Evolutionary conservation across 2,113 vertebrate genomes (phyloP), one percentile per base, ranked within the genome.

Genomic region (Zingel zingel): DNA sequence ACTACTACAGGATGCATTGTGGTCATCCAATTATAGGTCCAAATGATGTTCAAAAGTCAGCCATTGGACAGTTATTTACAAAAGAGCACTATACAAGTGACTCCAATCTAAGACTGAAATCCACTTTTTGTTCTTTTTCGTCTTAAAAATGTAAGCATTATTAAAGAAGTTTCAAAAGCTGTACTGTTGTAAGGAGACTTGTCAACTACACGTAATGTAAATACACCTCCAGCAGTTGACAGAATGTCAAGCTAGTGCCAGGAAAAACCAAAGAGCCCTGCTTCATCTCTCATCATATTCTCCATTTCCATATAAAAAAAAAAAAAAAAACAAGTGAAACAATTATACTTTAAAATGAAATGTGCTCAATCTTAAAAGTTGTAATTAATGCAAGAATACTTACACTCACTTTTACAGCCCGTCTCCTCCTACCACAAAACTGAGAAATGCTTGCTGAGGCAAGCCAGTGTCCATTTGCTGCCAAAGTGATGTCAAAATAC

Each of bases 341-440:
- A 36, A 61, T 57, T n/a, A 45, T 3, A 68, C 36, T 76, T 45
- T 25, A 7, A 45, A 27, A 45, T 45, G 16, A 65, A 64, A 25
- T 75, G 19, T 23, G n/a, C 3, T 56, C 11, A 27, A 16, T 65
- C 48, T 27, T 4, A 54, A 27, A 45, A 48, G 39, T 33, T 56
- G 21, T 8, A 39, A 47, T 54, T 56, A 70, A 75, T 59, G 4
- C 36, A 79, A 71, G 66, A 67, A 80, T 85, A 82, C 80, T 86
- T 87, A 79, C 82, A 78, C 69, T 75, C 33, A 68, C 54, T 45
- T 74, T 79, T 23, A 79, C 11, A 64, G 30, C 45, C n/a, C 72
- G 72, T 36, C 51, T 75, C 66, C 65, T 62, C n/a, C 61, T 76
- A 88, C 33, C 72, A 81, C 45, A 63, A 4, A 82, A 68, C 23